Evolutionary conservation across 2,888 invertebrate species (phyloP).

Genomic region (Oegoconia quadripuncta): DNA sequence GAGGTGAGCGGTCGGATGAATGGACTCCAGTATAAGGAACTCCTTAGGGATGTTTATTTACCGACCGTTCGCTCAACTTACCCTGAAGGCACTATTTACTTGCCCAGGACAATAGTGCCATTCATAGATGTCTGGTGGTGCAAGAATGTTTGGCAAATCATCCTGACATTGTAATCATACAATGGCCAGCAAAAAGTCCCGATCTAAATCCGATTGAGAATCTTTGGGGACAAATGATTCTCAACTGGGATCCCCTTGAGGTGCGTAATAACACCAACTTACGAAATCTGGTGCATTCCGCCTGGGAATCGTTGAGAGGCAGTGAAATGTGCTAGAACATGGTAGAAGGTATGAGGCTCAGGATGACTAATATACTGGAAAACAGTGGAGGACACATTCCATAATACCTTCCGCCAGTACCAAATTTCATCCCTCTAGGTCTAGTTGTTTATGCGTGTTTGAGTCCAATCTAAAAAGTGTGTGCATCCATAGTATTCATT

Average conservation of each 20-base stretch:
- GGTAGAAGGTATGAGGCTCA: too few species aligned
- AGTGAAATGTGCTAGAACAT: too few species aligned
- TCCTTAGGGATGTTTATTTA: conserved; percentile 7
- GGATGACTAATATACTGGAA: too few species aligned
- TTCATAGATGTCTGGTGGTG: conserved; percentile 11
- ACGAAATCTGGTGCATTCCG: too few species aligned
- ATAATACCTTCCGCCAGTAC: too few species aligned
- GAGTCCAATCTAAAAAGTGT: too few species aligned
- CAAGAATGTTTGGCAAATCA: conserved; percentile 3
- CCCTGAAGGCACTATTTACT: too few species aligned
- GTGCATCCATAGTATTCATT: too few species aligned
- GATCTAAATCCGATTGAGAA: conserved; percentile 24
- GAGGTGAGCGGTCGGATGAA: conserved; percentile 18
- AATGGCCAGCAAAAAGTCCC: conserved; percentile 14
- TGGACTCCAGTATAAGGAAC: conserved; percentile 9
- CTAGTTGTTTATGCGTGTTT: too few species aligned
- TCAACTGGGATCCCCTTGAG: conserved; percentile 13
- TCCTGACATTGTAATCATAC: conserved; percentile 3
- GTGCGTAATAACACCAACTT: conserved; percentile 4
- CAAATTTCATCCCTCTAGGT: too few species aligned
- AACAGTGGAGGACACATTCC: too few species aligned
- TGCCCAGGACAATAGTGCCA: conserved; percentile 9
- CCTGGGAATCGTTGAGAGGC: too few species aligned
- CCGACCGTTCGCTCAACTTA: conserved; percentile 10
- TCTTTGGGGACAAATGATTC: conserved; percentile 22